phyloP scores from a whole-genome alignment of 2,113 vertebrate species.

The Casuarius casuarius region DNA sequence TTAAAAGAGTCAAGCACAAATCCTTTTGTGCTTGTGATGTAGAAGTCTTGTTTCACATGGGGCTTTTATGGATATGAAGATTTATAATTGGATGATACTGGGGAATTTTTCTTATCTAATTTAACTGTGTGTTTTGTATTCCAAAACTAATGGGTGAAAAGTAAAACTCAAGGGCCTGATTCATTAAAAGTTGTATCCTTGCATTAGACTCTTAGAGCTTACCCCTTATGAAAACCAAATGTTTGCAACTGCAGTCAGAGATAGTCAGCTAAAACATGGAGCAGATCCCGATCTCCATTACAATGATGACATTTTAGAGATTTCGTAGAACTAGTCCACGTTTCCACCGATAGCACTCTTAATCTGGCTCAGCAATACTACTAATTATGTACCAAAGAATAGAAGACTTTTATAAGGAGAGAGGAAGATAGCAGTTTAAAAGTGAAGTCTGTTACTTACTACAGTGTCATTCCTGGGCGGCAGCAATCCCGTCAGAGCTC shows the following conservation, averaged over 20 bases:
- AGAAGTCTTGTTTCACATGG: slow-evolving; percentile 17
- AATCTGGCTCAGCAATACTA: not conserved
- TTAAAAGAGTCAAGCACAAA: slow-evolving; percentile 44
- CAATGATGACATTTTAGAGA: not conserved
- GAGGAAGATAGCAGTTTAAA: not conserved
- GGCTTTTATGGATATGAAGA: slow-evolving; percentile 43
- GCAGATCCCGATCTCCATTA: not conserved
- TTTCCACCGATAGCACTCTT: not conserved
- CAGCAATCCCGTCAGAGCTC: slow-evolving; percentile 16
- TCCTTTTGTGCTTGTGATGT: slow-evolving; percentile 15
- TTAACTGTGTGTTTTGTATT: slow-evolving; percentile 44
- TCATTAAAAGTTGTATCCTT: slow-evolving; percentile 47
- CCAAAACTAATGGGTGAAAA: slow-evolving; percentile 24
- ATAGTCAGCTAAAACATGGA: not conserved
- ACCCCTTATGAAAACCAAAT: not conserved
- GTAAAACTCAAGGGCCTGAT: slow-evolving; percentile 35
- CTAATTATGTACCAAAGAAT: not conserved
- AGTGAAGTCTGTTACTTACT: not conserved
- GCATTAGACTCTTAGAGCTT: not conserved
- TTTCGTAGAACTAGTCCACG: not conserved
- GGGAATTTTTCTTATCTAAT: slow-evolving; percentile 6
- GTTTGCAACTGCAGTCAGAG: not conserved
- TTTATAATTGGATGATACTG: slow-evolving; percentile 47
- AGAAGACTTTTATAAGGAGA: not conserved
- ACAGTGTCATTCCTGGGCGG: not conserved